Evolutionary conservation across 2,113 vertebrate species (phyloP), one percentile per base, ranked within the genome.

Genomic region (Boulengerochromis microlepis): DNA sequence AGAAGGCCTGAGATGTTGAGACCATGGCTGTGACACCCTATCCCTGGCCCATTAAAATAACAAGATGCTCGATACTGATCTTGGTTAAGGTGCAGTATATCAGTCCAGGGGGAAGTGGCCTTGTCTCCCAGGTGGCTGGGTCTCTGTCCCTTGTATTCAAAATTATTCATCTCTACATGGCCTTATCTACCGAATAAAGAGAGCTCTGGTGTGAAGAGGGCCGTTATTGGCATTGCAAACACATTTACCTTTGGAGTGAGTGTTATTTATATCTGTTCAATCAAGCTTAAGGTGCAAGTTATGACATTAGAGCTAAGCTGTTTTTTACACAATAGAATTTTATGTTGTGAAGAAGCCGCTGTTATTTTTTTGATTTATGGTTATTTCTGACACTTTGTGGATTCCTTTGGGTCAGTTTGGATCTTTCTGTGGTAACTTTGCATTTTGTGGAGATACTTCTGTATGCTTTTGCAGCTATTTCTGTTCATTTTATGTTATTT

Each of bases 11-110:
- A 86, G 87, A 93, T 87, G 92, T 90, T 57, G 38, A 56, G 81
- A 80, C 89, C 18, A 71, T 33, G 10, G 35, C 83, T 94, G 59
- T 89, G 97, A 97, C 93, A 97, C 95, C 86, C 94, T 93, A 96
- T 97, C 96, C 95, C 93, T 88, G 93, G 92, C 93, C 96, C 96
- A 97, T 98, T 98, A 98, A 97, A 97, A 97, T 97, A 98, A 98
- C 97, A 97, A 97, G 97, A 97, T 97, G 97, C 94, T 94, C 95
- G 95, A 95, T 95, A 96, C 95, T 92, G 94, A 95, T 95, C 93
- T 89, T 61, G 24, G 94, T 94, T 90, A 95, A 94, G 93, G 93
- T 91, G 91, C 90, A 87, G 90, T 91, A 96, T 93, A 95, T 94
- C 93, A 90, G 91, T 81, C 90, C 81, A 38, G 89, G 89, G 89